Evolutionary conservation across 2,113 vertebrate species (phyloP).

Genomic region (Neolamprologus tretocephalus): DNA sequence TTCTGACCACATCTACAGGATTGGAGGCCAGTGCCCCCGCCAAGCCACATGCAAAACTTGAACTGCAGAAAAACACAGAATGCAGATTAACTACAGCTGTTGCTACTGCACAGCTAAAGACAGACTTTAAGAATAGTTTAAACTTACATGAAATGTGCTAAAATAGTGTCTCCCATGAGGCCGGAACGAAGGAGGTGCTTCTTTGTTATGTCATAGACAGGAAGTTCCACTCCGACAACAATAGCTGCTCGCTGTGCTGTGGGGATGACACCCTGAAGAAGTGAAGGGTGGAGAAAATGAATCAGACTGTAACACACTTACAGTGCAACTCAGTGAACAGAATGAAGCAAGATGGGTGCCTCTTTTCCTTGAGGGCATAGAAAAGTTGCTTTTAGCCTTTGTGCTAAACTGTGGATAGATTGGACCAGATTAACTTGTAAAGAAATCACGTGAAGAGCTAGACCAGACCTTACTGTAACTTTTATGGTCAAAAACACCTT

Average conservation of each 20-base stretch:
- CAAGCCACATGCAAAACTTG: conserved; percentile 77
- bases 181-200: conserved; percentile 75
- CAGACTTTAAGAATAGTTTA: not conserved
- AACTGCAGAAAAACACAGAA: conserved; percentile 30
- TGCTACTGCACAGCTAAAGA: not conserved
- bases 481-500: not conserved
- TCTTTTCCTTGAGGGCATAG: fast-evolving
- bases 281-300: not conserved
- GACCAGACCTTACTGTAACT: not conserved
- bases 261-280: conserved; percentile 73
- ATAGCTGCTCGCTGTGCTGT: conserved; percentile 79
- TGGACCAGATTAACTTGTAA: not conserved
- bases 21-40: conserved; percentile 78
- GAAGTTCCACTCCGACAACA: conserved; percentile 77
- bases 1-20: conserved; percentile 77
- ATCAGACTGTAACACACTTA: not conserved
- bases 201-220: conserved; percentile 79
- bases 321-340: not conserved
- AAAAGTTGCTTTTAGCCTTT: fast-evolving
- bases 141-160: conserved; percentile 73
- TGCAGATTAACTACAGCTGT: not conserved
- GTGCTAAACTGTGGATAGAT: not conserved
- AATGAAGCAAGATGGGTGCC: not conserved
- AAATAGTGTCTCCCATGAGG: conserved; percentile 74
- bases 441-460: not conserved